Evolutionary conservation across 2,113 vertebrate genomes (phyloP).

Genomic region (Amblyopsis rosae): DNA sequence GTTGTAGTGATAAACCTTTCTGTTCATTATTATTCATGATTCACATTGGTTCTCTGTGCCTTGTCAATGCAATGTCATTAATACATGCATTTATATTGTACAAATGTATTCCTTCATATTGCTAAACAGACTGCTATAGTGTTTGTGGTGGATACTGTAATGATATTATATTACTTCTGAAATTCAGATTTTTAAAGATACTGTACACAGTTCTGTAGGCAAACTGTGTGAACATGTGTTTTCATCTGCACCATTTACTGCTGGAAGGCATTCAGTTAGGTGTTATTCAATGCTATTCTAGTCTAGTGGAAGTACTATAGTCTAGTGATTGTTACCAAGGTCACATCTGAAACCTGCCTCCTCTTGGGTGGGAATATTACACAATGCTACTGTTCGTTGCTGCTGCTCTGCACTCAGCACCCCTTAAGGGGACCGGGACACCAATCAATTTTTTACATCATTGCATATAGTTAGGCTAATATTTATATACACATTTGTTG

Average conservation of each 20-base stretch:
- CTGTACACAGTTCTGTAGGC: not conserved
- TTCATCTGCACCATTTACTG: not conserved
- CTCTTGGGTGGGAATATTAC: conserved; percentile 39
- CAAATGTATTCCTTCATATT: not conserved
- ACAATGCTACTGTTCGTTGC: conserved; percentile 21
- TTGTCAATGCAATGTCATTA: too few species aligned
- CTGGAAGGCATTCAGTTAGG: conserved; percentile 28
- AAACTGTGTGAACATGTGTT: conserved; percentile 4
- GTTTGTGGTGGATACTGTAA: not conserved
- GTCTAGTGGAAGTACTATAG: conserved; percentile 39
- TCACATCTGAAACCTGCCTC: conserved; percentile 36
- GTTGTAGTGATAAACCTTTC: too few species aligned
- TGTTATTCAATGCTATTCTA: conserved; percentile 37
- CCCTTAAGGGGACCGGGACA: too few species aligned
- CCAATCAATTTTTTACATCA: too few species aligned
- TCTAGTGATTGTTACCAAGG: conserved; percentile 58
- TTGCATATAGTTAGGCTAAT: not conserved
- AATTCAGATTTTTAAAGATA: not conserved
- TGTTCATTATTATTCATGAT: too few species aligned
- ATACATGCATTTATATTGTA: too few species aligned
- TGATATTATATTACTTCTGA: not conserved
- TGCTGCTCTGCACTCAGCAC: not conserved
- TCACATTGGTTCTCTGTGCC: too few species aligned
- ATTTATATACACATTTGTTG: not conserved
- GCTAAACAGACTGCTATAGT: not conserved